Evolutionary conservation across 2,888 invertebrate species (phyloP), one percentile per base, ranked within the genome.

Genomic region (Drosophila flavopinicola): DNA sequence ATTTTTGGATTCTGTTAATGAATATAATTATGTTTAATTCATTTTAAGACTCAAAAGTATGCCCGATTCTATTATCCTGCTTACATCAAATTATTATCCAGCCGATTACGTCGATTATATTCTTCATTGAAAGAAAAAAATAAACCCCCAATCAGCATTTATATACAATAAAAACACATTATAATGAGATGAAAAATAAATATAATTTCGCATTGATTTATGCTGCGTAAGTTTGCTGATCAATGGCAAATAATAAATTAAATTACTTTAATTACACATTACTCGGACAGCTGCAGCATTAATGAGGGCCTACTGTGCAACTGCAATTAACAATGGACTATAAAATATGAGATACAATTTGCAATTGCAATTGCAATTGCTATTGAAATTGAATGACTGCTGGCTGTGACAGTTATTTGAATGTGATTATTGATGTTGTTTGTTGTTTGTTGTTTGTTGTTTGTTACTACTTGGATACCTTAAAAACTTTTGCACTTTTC

Each of bases 221-320:
- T 87, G 68, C 61, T 35, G 49, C 17, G 29, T 27, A 45, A 85
- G 71, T 78, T 80, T 85, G 87, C 85, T 85, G 87, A 82, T 82
- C 83, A 82, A 82, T 82, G 85, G 78, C 78, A 75, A 82, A 85
- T 74, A 87, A 82, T 82, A 86, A 87, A 85, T 87, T 61, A 82
- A 82, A 86, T 85, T 75, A 86, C 72, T 87, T 86, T 87, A 85
- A 85, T 80, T 80, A 65, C 79, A 49, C 66, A 65, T 56, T 61
- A 54, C 72, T 64, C 24, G 54, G 63, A 79, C 77, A 68, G 73
- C 45, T 48, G 77, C 57, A 65, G 37, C 63, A 67, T 63, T 76
- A 79, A 76, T 79, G 74, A 63, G 71, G 11, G 51, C 25, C 33
- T 13, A 57, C 57, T 38, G 56, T 45, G 49, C 24, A 27, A 38